Percentiles rank a stretch among this genome's conserved stretches.
These are phyloP conservation scores for Spatula clypeata DNA, from an alignment of 2,797 vertebrate species.

Conservation along the genomic window DNA sequence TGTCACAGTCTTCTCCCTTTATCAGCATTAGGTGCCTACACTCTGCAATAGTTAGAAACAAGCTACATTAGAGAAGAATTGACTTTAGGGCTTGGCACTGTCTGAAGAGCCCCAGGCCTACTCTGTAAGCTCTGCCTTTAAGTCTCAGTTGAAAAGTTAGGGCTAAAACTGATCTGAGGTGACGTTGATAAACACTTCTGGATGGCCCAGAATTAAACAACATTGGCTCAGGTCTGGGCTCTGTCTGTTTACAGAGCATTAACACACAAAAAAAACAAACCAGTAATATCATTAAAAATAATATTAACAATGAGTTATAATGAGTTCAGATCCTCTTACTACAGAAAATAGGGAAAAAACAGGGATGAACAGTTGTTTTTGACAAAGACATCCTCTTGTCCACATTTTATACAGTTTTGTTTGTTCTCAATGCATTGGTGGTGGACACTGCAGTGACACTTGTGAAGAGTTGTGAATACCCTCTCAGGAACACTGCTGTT, in stretches of 20 bases:
- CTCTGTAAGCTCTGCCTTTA: background rate
- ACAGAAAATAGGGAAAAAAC: background rate
- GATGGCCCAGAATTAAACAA: background rate
- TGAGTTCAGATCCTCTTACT: background rate
- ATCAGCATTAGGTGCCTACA: background rate
- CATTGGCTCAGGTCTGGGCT: background rate
- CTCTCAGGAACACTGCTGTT: background rate
- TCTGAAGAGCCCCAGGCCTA: background rate
- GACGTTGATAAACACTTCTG: background rate
- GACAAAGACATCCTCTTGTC: background rate
- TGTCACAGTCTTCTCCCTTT: background rate
- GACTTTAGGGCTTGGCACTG: background rate
- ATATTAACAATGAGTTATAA: background rate
- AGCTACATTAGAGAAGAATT: background rate
- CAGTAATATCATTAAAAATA: background rate
- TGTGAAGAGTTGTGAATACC: background rate
- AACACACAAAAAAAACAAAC: background rate
- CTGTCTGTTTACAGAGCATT: background rate
- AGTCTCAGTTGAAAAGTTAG: background rate
- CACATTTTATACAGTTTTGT: rapidly evolving
- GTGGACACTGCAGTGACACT: background rate
- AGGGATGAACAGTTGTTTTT: background rate
- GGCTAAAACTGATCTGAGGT: background rate
- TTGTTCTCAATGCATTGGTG: background rate
- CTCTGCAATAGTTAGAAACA: background rate